Evolutionary conservation across 2,797 vertebrate species (phyloP).

Genomic region (Pitangus sulphuratus): DNA sequence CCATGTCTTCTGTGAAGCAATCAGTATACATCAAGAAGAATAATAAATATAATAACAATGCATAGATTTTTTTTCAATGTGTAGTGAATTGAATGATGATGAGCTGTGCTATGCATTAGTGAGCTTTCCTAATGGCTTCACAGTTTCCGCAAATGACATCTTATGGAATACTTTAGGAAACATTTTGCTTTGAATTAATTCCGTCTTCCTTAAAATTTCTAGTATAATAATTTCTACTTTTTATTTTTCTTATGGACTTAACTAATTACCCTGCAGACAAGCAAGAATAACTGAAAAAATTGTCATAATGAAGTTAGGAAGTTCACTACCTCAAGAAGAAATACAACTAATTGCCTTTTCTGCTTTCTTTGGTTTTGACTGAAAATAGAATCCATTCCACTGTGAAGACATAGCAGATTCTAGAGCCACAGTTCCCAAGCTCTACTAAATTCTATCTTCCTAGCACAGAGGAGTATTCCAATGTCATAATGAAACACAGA

Average conservation of each 20-base stretch:
- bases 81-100: neutral
- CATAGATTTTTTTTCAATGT: neutral
- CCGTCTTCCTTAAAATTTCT: neutral
- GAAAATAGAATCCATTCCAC: neutral
- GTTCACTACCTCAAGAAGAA: neutral
- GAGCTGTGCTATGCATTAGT: neutral
- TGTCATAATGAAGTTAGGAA: neutral
- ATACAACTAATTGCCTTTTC: accelerated
- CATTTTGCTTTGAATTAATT: neutral
- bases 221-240: neutral
- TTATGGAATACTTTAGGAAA: neutral
- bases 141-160: neutral
- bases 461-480: neutral
- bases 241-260: neutral
- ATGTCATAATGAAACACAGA: neutral
- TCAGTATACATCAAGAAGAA: neutral
- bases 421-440: neutral
- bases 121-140: neutral
- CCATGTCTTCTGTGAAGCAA: neutral
- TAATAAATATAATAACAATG: neutral
- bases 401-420: neutral
- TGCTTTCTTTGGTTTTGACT: neutral
- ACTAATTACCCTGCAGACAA: neutral
- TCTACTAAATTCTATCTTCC: neutral
- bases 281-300: neutral